Evolutionary conservation across 2,113 vertebrate species (phyloP).

Genomic region (Ahaetulla prasina): DNA sequence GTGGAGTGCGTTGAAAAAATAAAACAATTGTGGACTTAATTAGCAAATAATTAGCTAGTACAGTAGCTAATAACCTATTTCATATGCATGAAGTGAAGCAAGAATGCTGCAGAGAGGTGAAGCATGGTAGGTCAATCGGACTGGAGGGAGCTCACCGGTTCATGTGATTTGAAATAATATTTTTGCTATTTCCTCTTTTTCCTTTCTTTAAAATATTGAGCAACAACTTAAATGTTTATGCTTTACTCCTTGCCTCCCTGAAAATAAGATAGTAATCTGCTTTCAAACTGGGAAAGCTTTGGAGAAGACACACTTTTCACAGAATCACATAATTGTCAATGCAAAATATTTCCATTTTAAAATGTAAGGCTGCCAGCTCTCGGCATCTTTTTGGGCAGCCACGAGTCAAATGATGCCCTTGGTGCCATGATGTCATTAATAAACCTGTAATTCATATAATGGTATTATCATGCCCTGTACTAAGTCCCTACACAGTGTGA

Average conservation of each 20-base stretch:
- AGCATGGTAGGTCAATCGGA: background rate
- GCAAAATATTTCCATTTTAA: background rate
- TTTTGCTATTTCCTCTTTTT: constrained; percentile 1
- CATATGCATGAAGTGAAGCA: background rate
- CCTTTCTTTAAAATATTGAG: background rate
- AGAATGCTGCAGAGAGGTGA: background rate
- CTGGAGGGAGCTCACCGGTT: background rate
- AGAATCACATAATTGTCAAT: background rate
- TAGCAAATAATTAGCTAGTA: background rate
- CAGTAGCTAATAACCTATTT: background rate
- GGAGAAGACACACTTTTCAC: background rate
- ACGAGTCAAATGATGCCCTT: background rate
- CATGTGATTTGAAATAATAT: background rate
- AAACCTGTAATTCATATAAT: background rate
- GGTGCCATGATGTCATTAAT: background rate
- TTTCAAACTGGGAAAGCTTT: background rate
- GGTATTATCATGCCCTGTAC: background rate
- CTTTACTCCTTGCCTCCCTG: no score
- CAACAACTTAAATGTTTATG: background rate
- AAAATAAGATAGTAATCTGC: background rate
- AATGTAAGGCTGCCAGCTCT: background rate
- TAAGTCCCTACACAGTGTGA: background rate
- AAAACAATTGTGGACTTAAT: background rate
- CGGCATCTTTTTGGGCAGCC: background rate
- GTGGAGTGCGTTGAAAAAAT: background rate